Evolutionary conservation across 2,888 invertebrate species (phyloP), one percentile per base, ranked within the genome.

Genomic region (Bellardia pandia): DNA sequence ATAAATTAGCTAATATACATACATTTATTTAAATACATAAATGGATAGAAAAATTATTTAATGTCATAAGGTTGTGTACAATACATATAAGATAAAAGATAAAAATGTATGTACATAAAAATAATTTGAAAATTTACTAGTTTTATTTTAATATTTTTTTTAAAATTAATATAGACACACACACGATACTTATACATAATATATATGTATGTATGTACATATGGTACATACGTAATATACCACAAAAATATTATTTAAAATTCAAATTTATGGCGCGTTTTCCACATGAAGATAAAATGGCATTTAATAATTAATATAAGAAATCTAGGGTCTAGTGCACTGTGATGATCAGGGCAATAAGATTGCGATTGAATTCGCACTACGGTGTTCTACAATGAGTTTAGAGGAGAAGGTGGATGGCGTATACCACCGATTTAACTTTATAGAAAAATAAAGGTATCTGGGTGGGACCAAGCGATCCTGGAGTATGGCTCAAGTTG

Each of bases 101-200:
- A 66, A 76, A 75, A 86, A 74, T 72, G 37, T 83, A 79, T 72
- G 37, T 83, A 79, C 79, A 85, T 76, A 79, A 77, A 76, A 83
- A 76, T 75, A 85, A 77, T 77, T 74, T 64, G 51, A 87, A 77
- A 81, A 83, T 85, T 83, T 71, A 85, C 88, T 80, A 82, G 81
- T 80, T 71, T 53, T 71, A 68, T 79, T 23, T 33, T 64, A 56
- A 16, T 53, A 48, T 13, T 40, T 62, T 77, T 62, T 79, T 48
- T 16, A n/a, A n/a, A n/a, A n/a, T 56, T 48, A 16, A 56, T 74
- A 64, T 60, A 72, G 33, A 68, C 74, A 75, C 71, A 84, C 60
- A 79, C 62, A 60, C 45, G 8, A 71, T 51, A 11, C 56, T 82
- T 64, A 69, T 79, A 86, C 78, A 82, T 82, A 76, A 76, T 86